Evolutionary conservation across 2,797 vertebrate species (phyloP).

Genomic region (Coilia nasus): DNA sequence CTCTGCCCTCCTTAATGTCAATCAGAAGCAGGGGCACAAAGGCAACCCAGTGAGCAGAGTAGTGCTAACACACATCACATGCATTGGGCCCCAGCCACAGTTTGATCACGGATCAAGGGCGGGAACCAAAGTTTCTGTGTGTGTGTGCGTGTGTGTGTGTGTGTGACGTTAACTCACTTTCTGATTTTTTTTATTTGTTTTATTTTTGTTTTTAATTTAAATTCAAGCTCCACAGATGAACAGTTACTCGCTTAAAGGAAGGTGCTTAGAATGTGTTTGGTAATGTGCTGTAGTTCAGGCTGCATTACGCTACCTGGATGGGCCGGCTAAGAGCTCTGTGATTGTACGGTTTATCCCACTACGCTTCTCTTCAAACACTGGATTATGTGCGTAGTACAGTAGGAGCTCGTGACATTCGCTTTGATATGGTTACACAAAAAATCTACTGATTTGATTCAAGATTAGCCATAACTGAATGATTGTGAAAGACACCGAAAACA

Average conservation of each 20-base stretch:
- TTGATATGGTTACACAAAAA: not conserved
- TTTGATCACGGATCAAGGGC: constrained; percentile 29
- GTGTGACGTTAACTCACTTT: constrained; percentile 50
- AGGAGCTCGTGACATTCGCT: not conserved
- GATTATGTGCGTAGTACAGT: not conserved
- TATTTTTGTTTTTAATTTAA: not conserved
- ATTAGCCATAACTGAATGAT: constrained; percentile 57
- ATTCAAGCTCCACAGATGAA: not conserved
- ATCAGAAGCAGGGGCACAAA: not conserved
- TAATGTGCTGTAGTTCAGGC: not conserved
- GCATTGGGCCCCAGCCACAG: constrained; percentile 36
- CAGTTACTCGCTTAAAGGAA: not conserved
- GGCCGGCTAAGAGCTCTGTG: constrained; percentile 44
- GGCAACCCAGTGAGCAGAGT: constrained; percentile 34
- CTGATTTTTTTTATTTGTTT: not conserved
- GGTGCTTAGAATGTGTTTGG: constrained; percentile 1
- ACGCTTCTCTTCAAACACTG: constrained; percentile 29
- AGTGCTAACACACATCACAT: constrained; percentile 47
- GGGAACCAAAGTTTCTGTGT: constrained; percentile 42
- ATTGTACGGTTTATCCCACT: constrained; percentile 37
- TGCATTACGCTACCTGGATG: constrained; percentile 25
- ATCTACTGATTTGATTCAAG: constrained; percentile 53
- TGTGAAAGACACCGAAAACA: constrained; percentile 54
- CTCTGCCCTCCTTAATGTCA: not conserved
- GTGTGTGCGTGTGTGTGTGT: constrained; percentile 50